A percentile compares a stretch with the other conserved stretches of the same genome.
Conservation (phyloP, 2,888 invertebrate genomes). For the Tiliacea citrago region DNA sequence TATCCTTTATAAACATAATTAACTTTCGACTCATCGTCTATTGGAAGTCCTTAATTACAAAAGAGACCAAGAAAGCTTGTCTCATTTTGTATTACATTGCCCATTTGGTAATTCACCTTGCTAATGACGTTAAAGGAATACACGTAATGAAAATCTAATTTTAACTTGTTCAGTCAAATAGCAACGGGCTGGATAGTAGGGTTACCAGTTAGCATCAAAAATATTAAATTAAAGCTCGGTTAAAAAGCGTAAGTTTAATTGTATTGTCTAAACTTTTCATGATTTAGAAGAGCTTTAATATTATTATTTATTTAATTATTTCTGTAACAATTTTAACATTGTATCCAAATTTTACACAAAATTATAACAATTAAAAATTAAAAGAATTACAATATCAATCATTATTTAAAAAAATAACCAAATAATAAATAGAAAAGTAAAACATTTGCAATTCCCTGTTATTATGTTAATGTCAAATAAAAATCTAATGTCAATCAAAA, state of each 20-base stretch:
- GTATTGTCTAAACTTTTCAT: no score
- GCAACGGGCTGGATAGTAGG: slow-evolving; percentile 37
- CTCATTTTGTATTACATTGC: slow-evolving; percentile 36
- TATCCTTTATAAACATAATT: slow-evolving; percentile 37
- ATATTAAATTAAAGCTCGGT: background rate
- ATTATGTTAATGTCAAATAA: no score
- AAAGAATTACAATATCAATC: no score
- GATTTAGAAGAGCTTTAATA: background rate
- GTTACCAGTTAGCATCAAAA: slow-evolving; percentile 17
- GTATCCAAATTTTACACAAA: no score
- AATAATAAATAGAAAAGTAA: no score
- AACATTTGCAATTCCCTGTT: no score
- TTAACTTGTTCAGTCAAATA: slow-evolving; percentile 32
- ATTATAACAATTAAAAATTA: no score
- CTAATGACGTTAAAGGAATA: slow-evolving; percentile 14
- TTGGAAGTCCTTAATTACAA: slow-evolving; percentile 42
- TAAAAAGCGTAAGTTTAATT: background rate
- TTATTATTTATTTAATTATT: no score
- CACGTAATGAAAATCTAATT: slow-evolving; percentile 36
- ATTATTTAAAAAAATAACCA: no score
- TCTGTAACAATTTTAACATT: no score
- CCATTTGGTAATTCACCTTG: slow-evolving; percentile 19
- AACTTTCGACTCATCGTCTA: slow-evolving; percentile 29
- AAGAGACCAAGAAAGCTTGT: slow-evolving; percentile 27
- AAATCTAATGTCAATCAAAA: no score